Conservation (phyloP, 2,113 vertebrate species). For the Hydrochoerus hydrochaeris region DNA sequence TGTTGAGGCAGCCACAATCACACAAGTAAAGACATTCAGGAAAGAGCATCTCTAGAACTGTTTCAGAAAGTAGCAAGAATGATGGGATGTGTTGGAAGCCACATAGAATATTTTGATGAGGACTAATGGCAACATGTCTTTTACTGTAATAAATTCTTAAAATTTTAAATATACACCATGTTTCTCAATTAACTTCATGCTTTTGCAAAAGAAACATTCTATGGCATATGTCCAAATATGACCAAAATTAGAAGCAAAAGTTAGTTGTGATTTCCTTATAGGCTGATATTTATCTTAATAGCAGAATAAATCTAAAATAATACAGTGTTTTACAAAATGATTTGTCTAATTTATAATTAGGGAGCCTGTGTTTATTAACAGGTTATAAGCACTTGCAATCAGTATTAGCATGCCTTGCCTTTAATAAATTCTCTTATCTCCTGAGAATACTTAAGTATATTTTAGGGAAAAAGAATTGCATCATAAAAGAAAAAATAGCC, state of each 20-base stretch:
- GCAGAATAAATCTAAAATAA: slow-evolving; percentile 16
- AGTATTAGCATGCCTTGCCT: neutral
- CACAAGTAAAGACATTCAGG: neutral
- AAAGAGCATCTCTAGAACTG: neutral
- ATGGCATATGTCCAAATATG: neutral
- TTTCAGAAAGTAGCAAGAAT: neutral
- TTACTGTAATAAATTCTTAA: neutral
- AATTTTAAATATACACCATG: neutral
- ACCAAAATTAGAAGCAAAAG: slow-evolving; percentile 2
- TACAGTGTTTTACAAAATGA: neutral
- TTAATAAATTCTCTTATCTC: neutral
- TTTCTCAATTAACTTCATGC: neutral
- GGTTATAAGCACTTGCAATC: neutral
- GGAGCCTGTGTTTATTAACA: neutral
- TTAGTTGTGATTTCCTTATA: neutral
- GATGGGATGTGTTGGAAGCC: neutral
- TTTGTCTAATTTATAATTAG: neutral
- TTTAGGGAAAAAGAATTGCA: neutral
- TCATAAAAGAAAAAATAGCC: neutral
- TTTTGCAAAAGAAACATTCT: slow-evolving; percentile 46
- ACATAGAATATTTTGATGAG: neutral
- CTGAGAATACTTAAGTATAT: neutral
- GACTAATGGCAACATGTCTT: neutral
- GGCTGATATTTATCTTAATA: neutral
- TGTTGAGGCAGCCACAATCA: neutral